Base-by-base conservation (phyloP, 2,888 invertebrate species). In the Pecten maximus region DNA sequence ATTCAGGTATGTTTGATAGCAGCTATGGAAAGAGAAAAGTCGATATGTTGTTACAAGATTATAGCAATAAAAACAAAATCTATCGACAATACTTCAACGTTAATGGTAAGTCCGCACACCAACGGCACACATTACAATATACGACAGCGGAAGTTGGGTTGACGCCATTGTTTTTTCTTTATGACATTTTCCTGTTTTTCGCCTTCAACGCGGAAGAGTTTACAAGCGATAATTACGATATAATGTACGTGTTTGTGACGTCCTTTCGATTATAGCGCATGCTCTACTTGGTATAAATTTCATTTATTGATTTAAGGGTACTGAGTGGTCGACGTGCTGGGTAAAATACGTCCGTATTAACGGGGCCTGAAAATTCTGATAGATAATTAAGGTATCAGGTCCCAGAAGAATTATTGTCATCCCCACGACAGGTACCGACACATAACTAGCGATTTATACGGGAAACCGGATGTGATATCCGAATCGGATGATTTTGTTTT, bases 31-130 rank as follows among this genome's bases (percentile, higher is more conserved):
- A 74, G 0, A 35, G 16, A 35, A 74, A 35, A 35, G 35, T 74
- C 74, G 74, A 74, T 74, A 74, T 74, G 28, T 74, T 74, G 74
- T 74, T 74, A 74, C 74, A 74, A 74, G 74, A 74, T 74, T 74
- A 74, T 74, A 10, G 28, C 74, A 28, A 74, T 35, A 74, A 74
- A 60, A 74, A 74, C 74, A 74, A 74, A 74, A 74, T 35, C 74
- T 74, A 74, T 74, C 28, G 74, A 28, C 74, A 74, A 35, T 74
- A 74, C 74, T 74, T 74, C 35, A 74, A 10, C 0, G 15, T 28
- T 74, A 35, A 74, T 35, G 74, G 15, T 35, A 74, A 8, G 28
- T 35, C 2, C 28, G 74, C 74, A 74, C 35, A 35, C 74, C 8
- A 35, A 12, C 10, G 23, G 35, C 74, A 74, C 74, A 28, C 28